These are phyloP conservation scores for Thymelicus lineola DNA, from an alignment of 2,888 invertebrate genomes.

Conservation along the genomic window DNA sequence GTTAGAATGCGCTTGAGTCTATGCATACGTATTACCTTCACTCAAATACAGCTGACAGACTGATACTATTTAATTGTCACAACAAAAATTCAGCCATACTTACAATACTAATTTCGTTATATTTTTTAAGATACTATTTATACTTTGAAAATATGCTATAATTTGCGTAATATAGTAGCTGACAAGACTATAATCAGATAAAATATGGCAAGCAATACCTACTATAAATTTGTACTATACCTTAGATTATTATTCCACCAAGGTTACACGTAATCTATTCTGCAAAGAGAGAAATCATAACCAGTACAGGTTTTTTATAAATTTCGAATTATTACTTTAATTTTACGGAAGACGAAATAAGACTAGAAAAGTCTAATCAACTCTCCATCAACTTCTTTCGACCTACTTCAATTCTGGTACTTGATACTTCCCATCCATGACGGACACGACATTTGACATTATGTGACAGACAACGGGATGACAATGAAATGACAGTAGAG, in stretches of 20 bases:
- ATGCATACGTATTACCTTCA: conserved; percentile 52
- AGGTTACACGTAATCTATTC: conserved; percentile 58
- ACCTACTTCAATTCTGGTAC: conserved; percentile 63
- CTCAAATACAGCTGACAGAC: conserved; percentile 52
- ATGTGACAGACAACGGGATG: conserved; percentile 40
- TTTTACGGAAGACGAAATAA: conserved; percentile 42
- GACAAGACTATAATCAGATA: conserved; percentile 68
- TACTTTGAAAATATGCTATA: conserved; percentile 47
- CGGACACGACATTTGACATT: conserved; percentile 51
- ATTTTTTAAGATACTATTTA: conserved; percentile 45
- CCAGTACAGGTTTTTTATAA: conserved; percentile 49
- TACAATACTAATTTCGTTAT: conserved; percentile 34
- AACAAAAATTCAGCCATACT: conserved; percentile 48
- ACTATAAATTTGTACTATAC: conserved; percentile 64
- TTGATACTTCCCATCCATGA: conserved; percentile 52
- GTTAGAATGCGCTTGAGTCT: conserved; percentile 39
- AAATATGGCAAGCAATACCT: conserved; percentile 77
- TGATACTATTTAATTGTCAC: conserved; percentile 54
- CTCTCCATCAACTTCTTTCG: conserved; percentile 63
- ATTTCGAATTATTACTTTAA: conserved; percentile 43
- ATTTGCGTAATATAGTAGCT: conserved; percentile 54
- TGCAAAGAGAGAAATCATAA: conserved; percentile 58
- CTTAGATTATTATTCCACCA: conserved; percentile 61
- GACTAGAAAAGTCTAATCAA: conserved; percentile 55
- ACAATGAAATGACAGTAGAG: conserved; percentile 42